Conservation (phyloP, 2,797 vertebrate genomes). For the Bovichtus diacanthus region DNA sequence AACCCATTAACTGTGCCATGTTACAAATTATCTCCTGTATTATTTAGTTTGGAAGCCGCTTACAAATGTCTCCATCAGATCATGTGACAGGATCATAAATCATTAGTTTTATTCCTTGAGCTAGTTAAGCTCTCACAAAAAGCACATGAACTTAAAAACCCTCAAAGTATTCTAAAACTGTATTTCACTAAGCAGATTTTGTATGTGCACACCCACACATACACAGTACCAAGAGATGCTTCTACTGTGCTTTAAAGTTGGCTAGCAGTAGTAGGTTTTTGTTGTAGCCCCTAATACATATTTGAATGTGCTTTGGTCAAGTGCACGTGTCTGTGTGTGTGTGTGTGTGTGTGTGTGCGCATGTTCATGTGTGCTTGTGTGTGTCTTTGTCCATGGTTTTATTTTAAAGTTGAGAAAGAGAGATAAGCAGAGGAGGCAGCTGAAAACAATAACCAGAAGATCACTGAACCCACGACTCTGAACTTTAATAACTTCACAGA, state of each 20-base stretch:
- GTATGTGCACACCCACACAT: slow-evolving; percentile 7
- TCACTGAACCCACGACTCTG: slow-evolving; percentile 63
- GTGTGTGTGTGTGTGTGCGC: too few species aligned
- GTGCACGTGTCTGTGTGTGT: too few species aligned
- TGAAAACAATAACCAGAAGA: slow-evolving; percentile 62
- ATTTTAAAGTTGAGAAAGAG: slow-evolving; percentile 55
- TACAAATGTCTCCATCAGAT: slow-evolving; percentile 18
- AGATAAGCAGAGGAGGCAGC: slow-evolving; percentile 64
- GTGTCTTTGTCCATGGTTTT: slow-evolving; percentile 26
- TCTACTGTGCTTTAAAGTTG: slow-evolving; percentile 27
- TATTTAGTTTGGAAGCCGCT: not conserved
- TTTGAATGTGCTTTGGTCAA: not conserved
- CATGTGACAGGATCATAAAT: slow-evolving; percentile 15
- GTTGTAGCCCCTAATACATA: not conserved
- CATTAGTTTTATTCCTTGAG: not conserved
- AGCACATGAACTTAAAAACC: not conserved
- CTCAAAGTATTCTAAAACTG: slow-evolving; percentile 22
- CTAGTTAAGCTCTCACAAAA: not conserved
- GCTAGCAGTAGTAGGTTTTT: slow-evolving; percentile 13
- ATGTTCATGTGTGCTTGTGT: not conserved
- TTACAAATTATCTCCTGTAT: not conserved
- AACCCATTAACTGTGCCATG: not conserved
- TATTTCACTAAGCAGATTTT: slow-evolving; percentile 13
- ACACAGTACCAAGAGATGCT: slow-evolving; percentile 6
- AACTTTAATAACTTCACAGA: slow-evolving; percentile 73